These are phyloP conservation scores for Callinectes sapidus DNA, from an alignment of 2,888 invertebrate species.

Conservation along the genomic window DNA sequence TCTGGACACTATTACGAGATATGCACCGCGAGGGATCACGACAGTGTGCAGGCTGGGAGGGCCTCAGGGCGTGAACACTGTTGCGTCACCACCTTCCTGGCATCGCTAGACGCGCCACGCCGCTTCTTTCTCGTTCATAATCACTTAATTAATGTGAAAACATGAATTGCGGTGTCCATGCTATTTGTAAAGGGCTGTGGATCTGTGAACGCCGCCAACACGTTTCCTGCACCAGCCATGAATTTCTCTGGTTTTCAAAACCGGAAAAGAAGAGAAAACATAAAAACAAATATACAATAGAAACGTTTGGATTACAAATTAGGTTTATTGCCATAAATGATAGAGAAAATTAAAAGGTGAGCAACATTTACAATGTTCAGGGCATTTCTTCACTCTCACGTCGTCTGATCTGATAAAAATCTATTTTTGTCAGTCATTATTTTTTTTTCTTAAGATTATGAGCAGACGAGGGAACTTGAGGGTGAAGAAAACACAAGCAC, in stretches of 20 bases:
- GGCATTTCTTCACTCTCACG: too few relatives aligned
- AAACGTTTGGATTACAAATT: not conserved
- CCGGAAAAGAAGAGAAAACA: not conserved
- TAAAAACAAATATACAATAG: not conserved
- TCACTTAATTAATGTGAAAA: constrained; percentile 12
- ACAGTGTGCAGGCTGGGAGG: not conserved
- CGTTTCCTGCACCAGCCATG: not conserved
- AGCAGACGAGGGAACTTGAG: too few relatives aligned
- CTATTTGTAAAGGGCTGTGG: not conserved
- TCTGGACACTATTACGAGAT: not conserved
- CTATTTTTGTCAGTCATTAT: too few relatives aligned
- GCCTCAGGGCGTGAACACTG: not conserved
- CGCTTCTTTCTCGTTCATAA: not conserved
- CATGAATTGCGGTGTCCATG: not conserved
- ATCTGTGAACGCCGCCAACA: not conserved
- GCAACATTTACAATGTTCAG: too few relatives aligned
- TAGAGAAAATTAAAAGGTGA: not conserved
- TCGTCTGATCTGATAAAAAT: too few relatives aligned
- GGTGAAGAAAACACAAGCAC: too few relatives aligned
- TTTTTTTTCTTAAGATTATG: too few relatives aligned
- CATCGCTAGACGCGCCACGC: not conserved
- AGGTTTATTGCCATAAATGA: not conserved
- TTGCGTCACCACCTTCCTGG: not conserved
- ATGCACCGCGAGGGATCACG: not conserved
- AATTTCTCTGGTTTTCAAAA: not conserved